Percentiles rank a stretch among this genome's conserved stretches.
These are phyloP conservation scores for Proteles cristata DNA, from an alignment of 2,113 vertebrate species.

Conservation along the genomic window DNA sequence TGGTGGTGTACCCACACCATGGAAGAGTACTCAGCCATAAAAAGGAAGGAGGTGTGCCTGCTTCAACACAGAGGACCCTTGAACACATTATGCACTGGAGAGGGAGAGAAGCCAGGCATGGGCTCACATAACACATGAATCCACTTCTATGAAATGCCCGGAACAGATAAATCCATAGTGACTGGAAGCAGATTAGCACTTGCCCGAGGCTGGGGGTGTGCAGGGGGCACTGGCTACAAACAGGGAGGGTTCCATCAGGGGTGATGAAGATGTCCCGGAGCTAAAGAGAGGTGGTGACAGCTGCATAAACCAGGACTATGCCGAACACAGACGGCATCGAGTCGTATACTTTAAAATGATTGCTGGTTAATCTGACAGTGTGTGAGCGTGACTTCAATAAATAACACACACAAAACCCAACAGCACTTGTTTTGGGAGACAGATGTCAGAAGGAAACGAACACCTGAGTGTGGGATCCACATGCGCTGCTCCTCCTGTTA, in stretches of 20 bases:
- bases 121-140: neutral
- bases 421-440: neutral
- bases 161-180: neutral
- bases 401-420: neutral
- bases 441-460: neutral
- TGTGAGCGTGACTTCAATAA: neutral
- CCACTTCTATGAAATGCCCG: neutral
- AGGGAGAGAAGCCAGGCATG: neutral
- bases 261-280: neutral
- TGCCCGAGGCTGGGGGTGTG: neutral
- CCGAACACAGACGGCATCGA: neutral
- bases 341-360: neutral
- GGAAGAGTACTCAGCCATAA: neutral
- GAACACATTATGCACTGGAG: neutral
- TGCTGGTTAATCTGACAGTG: neutral
- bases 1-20: rapidly evolving
- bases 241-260: neutral
- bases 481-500: rapidly evolving
- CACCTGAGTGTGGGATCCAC: neutral
- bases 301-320: neutral
- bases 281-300: neutral
- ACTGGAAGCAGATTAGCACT: neutral
- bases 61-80: neutral
- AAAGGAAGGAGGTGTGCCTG: neutral
- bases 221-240: too few relatives aligned